A percentile compares a stretch with the other conserved stretches of the same genome.
These are phyloP conservation scores for Rambutsinella grinnellia DNA, from an alignment of 2,888 invertebrate species.

Conservation along the genomic window DNA sequence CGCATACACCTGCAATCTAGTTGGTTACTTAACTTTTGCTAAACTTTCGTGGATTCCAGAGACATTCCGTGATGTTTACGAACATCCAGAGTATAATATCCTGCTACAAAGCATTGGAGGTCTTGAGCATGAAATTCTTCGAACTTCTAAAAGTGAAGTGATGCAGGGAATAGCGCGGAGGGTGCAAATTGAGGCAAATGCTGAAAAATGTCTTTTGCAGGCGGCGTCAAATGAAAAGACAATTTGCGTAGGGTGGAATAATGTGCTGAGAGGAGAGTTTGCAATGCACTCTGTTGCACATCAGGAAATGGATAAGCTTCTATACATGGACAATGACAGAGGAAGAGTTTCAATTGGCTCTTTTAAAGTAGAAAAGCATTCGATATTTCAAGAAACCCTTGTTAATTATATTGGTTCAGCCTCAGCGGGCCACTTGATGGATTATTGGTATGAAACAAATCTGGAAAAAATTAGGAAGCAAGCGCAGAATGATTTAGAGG, in stretches of 20 bases:
- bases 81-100: slow-evolving; percentile 7
- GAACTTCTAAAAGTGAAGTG: slow-evolving; percentile 9
- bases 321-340: not conserved
- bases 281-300: slow-evolving; percentile 6
- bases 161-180: slow-evolving; percentile 20
- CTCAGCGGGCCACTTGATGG: slow-evolving; percentile 2
- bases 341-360: slow-evolving; percentile 2
- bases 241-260: slow-evolving; percentile 16
- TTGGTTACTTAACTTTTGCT: slow-evolving; percentile 31
- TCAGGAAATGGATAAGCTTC: not conserved
- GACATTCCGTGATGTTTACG: slow-evolving; percentile 27
- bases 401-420: slow-evolving; percentile 4
- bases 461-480: not conserved
- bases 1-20: slow-evolving; percentile 46
- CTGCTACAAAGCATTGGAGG: slow-evolving; percentile 34
- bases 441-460: slow-evolving; percentile 2
- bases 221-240: not conserved
- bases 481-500: not conserved
- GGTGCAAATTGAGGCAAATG: slow-evolving; percentile 2
- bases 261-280: not conserved
- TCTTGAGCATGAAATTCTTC: slow-evolving; percentile 28
- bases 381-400: slow-evolving; percentile 2
- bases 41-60: slow-evolving; percentile 9
- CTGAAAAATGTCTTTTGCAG: slow-evolving; percentile 1
- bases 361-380: slow-evolving; percentile 1